Conservation (phyloP, 1,140 invertebrate species). For the Pogonus chalceus region DNA sequence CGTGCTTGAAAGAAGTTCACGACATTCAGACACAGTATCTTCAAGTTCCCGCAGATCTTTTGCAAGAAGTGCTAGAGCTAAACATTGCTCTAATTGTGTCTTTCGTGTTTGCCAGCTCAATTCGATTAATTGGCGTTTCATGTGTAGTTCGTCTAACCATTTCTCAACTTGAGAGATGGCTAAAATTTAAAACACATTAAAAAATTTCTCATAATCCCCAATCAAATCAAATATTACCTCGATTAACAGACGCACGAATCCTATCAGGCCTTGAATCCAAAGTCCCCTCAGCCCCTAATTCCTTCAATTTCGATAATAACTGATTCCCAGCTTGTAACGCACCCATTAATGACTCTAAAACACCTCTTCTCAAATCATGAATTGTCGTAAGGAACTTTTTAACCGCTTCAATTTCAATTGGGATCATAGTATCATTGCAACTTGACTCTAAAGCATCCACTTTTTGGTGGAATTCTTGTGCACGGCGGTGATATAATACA, state of each 20-base stretch:
- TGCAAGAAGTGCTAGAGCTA: slow-evolving; percentile 62
- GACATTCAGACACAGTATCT: slow-evolving; percentile 41
- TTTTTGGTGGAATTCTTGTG: slow-evolving; percentile 55
- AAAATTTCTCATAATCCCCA: slow-evolving; percentile 5
- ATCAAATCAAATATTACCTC: slow-evolving; percentile 34
- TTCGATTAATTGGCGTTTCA: slow-evolving; percentile 62
- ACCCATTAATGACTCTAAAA: slow-evolving; percentile 65
- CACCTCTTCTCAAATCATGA: slow-evolving; percentile 52
- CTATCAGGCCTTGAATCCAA: slow-evolving; percentile 64
- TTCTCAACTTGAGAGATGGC: slow-evolving; percentile 60
- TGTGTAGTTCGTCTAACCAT: slow-evolving; percentile 68
- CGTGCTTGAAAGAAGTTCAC: slow-evolving; percentile 37
- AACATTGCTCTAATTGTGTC: slow-evolving; percentile 63
- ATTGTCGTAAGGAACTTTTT: slow-evolving; percentile 52
- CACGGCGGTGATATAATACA: slow-evolving; percentile 61
- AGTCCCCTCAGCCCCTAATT: slow-evolving; percentile 54
- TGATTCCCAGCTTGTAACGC: slow-evolving; percentile 70
- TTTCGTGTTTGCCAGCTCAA: slow-evolving; percentile 59
- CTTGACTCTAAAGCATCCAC: slow-evolving; percentile 58
- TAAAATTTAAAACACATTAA: slow-evolving; percentile 27
- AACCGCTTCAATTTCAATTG: slow-evolving; percentile 56
- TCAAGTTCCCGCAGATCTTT: slow-evolving; percentile 61
- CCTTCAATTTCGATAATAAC: slow-evolving; percentile 57
- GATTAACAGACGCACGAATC: slow-evolving; percentile 51
- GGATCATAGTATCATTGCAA: slow-evolving; percentile 51